Evolutionary conservation across 2,888 invertebrate species (phyloP).

Genomic region (Nemotelus nigrinus): DNA sequence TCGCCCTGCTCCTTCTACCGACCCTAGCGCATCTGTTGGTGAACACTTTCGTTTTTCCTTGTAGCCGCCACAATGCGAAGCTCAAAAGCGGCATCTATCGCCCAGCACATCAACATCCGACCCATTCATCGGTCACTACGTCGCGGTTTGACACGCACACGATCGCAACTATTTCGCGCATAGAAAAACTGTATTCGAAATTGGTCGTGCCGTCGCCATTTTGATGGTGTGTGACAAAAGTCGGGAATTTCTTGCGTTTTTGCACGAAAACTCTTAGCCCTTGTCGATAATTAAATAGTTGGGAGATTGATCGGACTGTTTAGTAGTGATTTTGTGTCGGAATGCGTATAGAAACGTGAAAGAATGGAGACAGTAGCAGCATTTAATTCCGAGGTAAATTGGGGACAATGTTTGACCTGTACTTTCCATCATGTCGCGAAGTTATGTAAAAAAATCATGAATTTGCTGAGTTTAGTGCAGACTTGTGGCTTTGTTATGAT

Average conservation of each 20-base stretch:
- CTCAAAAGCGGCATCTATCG: too few species aligned
- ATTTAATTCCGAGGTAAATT: slow-evolving; percentile 64
- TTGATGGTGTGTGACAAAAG: slow-evolving; percentile 47
- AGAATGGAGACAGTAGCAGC: slow-evolving; percentile 64
- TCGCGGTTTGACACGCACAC: slow-evolving; percentile 43
- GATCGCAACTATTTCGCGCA: slow-evolving; percentile 34
- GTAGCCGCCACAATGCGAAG: too few species aligned
- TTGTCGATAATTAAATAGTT: too few species aligned
- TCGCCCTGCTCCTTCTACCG: too few species aligned
- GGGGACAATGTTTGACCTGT: neutral
- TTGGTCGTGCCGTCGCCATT: slow-evolving; percentile 49
- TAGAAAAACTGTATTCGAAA: slow-evolving; percentile 36
- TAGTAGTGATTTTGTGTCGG: too few species aligned
- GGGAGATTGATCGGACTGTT: too few species aligned
- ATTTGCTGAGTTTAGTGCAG: neutral
- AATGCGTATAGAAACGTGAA: too few species aligned
- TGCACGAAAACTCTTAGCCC: neutral
- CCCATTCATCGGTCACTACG: too few species aligned
- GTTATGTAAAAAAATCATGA: slow-evolving; percentile 16
- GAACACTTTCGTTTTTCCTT: too few species aligned
- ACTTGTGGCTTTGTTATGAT: neutral
- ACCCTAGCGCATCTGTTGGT: too few species aligned
- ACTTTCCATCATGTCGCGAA: neutral
- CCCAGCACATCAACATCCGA: too few species aligned
- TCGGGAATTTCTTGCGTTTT: neutral